Conservation (phyloP, 2,888 invertebrate species). For the Endotricha flammealis region DNA sequence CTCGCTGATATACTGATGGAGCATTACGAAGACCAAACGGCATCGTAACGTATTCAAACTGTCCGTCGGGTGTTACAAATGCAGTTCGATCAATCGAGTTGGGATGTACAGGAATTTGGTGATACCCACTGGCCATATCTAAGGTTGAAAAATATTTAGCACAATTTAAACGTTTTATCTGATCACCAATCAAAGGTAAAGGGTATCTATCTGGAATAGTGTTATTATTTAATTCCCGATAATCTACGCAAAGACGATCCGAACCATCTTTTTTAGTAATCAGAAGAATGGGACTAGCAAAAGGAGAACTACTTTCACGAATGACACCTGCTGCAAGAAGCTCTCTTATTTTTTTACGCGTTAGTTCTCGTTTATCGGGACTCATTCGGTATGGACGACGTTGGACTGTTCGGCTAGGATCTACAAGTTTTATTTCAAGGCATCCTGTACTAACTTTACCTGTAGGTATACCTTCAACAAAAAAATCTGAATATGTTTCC, state of each 20-base stretch:
- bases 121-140: too few relatives aligned
- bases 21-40: neutral
- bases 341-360: slow-evolving; percentile 22
- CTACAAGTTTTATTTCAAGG: slow-evolving; percentile 17
- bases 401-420: slow-evolving; percentile 19
- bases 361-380: slow-evolving; percentile 20
- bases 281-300: too few relatives aligned
- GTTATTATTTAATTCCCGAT: too few relatives aligned
- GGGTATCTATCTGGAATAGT: slow-evolving; percentile 14
- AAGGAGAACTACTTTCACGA: slow-evolving; percentile 25
- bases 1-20: neutral
- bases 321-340: slow-evolving; percentile 25
- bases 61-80: neutral
- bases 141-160: slow-evolving; percentile 12
- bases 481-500: slow-evolving; percentile 14
- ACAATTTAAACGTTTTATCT: slow-evolving; percentile 11
- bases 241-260: slow-evolving; percentile 15
- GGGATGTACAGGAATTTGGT: too few relatives aligned
- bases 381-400: slow-evolving; percentile 20
- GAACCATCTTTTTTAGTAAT: slow-evolving; percentile 11
- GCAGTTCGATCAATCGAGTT: slow-evolving; percentile 16
- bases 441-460: slow-evolving; percentile 18
- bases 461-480: slow-evolving; percentile 18
- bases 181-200: slow-evolving; percentile 14
- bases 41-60: neutral